A percentile compares a stretch with the other conserved stretches of the same genome.
Conservation (phyloP, 2,888 invertebrate genomes). For the Mesorhabditis sp. region DNA sequence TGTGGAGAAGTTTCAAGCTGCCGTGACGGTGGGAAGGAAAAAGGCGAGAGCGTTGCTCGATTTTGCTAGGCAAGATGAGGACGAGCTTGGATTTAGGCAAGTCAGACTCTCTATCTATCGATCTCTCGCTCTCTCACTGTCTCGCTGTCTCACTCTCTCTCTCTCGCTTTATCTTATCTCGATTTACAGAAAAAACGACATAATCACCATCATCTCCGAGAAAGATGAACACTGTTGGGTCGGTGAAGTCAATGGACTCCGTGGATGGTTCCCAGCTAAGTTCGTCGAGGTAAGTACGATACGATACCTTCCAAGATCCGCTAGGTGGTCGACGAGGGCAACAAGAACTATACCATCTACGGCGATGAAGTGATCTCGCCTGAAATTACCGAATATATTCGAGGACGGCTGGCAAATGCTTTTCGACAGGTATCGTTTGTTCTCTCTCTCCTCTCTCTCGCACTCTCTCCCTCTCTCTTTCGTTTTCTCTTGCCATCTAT, state of each 20-base stretch:
- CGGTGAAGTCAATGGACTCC: conserved; percentile 63
- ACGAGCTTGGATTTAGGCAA: conserved; percentile 81
- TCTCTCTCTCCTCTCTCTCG: no score
- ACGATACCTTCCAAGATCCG: conserved; percentile 62
- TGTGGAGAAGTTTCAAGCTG: conserved; percentile 89
- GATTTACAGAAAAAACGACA: conserved; percentile 80
- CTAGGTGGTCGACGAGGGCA: conserved; percentile 87
- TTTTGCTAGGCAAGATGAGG: conserved; percentile 82
- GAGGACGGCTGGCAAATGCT: conserved; percentile 64
- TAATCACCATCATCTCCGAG: conserved; percentile 77
- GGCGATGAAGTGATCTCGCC: conserved; percentile 97
- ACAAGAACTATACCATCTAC: conserved; percentile 67
- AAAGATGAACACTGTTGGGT: conserved; percentile 66
- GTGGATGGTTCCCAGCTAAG: conserved; percentile 65
- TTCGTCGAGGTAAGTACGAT: conserved; percentile 60
- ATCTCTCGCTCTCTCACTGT: background rate
- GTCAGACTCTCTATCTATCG: background rate
- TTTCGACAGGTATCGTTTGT: conserved; percentile 30
- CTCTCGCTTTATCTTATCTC: background rate
- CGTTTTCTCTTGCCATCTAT: no score
- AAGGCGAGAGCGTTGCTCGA: conserved; percentile 86
- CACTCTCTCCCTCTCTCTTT: no score
- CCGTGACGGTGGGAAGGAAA: conserved; percentile 78
- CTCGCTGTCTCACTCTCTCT: background rate
- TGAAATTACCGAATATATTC: conserved; percentile 89